Evolutionary conservation across 2,113 vertebrate genomes (phyloP).

Genomic region (Dicaeum eximium): DNA sequence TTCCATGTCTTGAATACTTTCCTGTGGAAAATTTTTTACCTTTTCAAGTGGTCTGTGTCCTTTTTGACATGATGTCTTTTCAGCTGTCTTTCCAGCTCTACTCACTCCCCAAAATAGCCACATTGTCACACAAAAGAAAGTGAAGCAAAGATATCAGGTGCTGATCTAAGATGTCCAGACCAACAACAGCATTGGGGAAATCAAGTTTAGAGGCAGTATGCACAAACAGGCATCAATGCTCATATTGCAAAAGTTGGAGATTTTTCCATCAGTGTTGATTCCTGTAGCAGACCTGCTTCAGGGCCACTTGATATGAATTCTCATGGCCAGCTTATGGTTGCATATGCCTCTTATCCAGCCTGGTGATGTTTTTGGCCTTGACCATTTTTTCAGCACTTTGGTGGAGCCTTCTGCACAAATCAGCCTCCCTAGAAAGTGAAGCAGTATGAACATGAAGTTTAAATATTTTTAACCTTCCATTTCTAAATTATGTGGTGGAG

Average conservation of each 20-base stretch:
- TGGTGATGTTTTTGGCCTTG: not conserved
- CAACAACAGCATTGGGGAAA: not conserved
- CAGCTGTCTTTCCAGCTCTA: not conserved
- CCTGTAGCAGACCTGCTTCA: not conserved
- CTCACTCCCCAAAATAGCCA: not conserved
- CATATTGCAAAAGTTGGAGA: not conserved
- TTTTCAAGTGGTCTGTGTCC: not conserved
- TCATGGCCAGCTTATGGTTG: not conserved
- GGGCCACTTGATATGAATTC: not conserved
- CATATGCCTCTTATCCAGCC: not conserved
- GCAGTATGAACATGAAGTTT: not conserved
- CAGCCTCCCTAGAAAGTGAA: not conserved
- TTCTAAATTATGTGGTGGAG: not conserved
- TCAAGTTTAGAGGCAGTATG: not conserved
- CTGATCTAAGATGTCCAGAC: not conserved
- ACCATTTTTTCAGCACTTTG: not conserved
- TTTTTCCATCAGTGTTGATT: not conserved
- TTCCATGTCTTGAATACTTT: not conserved
- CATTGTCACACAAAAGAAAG: not conserved
- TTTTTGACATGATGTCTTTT: not conserved
- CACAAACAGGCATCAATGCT: not conserved
- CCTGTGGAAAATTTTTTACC: not conserved
- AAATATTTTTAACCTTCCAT: not conserved
- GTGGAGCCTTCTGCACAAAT: not conserved
- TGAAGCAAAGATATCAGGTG: not conserved